Evolutionary conservation across 2,797 vertebrate species (phyloP).

Genomic region (Denticeps clupeoides): DNA sequence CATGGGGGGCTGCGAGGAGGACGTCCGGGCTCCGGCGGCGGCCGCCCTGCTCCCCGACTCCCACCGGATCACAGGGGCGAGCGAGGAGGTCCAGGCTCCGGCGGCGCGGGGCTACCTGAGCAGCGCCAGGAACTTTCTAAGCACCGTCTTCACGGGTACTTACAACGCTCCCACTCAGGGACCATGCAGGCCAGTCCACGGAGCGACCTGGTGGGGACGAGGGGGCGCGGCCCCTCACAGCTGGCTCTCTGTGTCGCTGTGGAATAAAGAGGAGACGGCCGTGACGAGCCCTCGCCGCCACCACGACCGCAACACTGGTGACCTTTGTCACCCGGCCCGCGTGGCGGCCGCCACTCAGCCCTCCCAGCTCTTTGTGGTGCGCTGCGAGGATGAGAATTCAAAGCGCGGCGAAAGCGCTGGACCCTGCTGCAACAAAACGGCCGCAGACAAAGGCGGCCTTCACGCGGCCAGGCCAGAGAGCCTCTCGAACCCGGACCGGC

Average conservation of each 20-base stretch:
- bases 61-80: no score
- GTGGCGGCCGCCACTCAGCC: conserved; percentile 24
- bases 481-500: conserved; percentile 25
- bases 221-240: conserved; percentile 23
- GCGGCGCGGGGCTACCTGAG: conserved; percentile 18
- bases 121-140: conserved; percentile 31
- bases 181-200: no score
- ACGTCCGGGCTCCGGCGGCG: no score
- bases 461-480: conserved; percentile 25
- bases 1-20: no score
- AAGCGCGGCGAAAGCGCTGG: conserved; percentile 45
- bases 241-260: conserved; percentile 17
- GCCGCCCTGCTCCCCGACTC: no score
- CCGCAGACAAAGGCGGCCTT: conserved; percentile 28
- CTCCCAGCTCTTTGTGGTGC: conserved; percentile 27
- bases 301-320: conserved; percentile 13
- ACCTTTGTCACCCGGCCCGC: conserved; percentile 36
- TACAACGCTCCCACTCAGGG: no score
- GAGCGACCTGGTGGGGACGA: no score
- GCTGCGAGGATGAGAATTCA: conserved; percentile 10
- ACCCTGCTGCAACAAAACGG: conserved; percentile 35
- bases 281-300: conserved; percentile 12
- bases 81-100: no score
- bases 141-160: conserved; percentile 31
- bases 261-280: conserved; percentile 9